Base-by-base conservation (phyloP, 1,140 invertebrate genomes). In the Ceratina calcarata region DNA sequence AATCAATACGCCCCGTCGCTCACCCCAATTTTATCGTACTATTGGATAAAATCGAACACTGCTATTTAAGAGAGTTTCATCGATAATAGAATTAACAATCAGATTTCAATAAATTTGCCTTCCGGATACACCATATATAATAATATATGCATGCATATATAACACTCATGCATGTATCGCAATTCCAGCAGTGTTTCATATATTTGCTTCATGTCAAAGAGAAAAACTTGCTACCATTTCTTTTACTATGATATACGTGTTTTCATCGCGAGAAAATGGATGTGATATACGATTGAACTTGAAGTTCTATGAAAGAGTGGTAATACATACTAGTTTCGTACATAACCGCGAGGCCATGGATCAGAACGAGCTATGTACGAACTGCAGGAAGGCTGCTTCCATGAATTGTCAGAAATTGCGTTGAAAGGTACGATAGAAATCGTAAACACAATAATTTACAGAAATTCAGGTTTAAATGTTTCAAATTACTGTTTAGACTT, bases 231-330 rank as follows among this genome's bases (percentile, higher is more conserved):
- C 8, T 16, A 1, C 16, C 1, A 66, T 24, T 18, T 45, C 32
- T 20, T 51, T 51, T 18, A 15, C 66, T 4, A 51, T n/a, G 15
- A 53, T 68, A 67, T 24, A 51, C 22, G 66, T 53, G 32, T 16
- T 13, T 68, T 68, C 66, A 51, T 68, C 66, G 18, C 24, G 66
- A 37, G 20, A 53, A 51, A 37, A 4, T 15, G 22, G 1, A 27
- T 51, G 66, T 68, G 66, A 68, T 68, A 53, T 68, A 68, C 45
- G 66, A 68, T 68, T 24, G 66, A 68, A 68, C n/a, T n/a, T n/a
- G n/a, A n/a, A n/a, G 66, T 68, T 68, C 51, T 15, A 24, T 51
- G 66, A 51, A 68, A 51, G 37, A 53, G 66, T 51, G 16, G 45
- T 15, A 68, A 37, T 37, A 37, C 32, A 68, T 51, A 67, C 66